A percentile compares a stretch with the other conserved stretches of the same genome.
These are phyloP conservation scores for Ceratotherium simum DNA, from an alignment of 2,113 vertebrate species.

Conservation along the genomic window DNA sequence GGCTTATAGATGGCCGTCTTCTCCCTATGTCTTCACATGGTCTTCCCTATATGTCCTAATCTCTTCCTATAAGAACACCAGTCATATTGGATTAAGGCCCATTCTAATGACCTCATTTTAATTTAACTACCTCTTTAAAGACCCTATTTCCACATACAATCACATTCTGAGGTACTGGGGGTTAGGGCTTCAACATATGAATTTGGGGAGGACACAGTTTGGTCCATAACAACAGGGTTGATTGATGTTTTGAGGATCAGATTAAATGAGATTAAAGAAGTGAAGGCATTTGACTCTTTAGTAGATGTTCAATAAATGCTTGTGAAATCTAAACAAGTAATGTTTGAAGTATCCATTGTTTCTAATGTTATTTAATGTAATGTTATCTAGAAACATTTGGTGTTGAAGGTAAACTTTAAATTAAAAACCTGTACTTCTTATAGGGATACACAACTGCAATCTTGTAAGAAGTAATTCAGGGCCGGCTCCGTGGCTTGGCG, in stretches of 20 bases:
- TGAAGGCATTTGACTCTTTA: background rate
- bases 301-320: background rate
- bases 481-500: too few relatives aligned
- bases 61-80: background rate
- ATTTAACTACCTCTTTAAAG: constrained; percentile 10
- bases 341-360: background rate
- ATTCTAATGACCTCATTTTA: background rate
- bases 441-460: background rate
- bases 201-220: background rate
- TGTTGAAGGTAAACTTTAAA: constrained; percentile 19
- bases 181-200: background rate
- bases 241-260: background rate
- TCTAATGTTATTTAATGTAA: background rate
- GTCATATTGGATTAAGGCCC: background rate
- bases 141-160: background rate
- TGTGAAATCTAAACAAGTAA: constrained; percentile 16
- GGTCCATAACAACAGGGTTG: background rate
- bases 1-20: background rate
- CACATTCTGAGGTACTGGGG: background rate
- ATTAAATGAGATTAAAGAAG: background rate
- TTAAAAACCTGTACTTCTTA: background rate
- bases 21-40: background rate
- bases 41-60: background rate
- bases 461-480: constrained; percentile 3
- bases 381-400: background rate